Evolutionary conservation across 2,113 vertebrate genomes (phyloP).

Genomic region (Oryzias javanicus): DNA sequence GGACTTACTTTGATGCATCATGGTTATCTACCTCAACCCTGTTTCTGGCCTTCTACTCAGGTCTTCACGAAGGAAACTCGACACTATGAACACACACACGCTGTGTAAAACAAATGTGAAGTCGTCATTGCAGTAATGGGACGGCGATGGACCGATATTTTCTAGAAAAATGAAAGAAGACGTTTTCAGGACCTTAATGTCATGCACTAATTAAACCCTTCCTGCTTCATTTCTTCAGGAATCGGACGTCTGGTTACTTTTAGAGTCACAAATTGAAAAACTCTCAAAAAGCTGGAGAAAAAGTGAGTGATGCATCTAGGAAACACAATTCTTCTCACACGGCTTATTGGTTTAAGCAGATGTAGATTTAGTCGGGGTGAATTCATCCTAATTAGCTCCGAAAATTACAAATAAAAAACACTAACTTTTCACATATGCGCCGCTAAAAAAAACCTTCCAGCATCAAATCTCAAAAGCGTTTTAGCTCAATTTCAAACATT

Average conservation of each 20-base stretch:
- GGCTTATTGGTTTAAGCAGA: too few species aligned
- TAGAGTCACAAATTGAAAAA: constrained; percentile 13
- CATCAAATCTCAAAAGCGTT: too few species aligned
- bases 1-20: constrained; percentile 52
- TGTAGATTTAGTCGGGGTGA: too few species aligned
- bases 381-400: too few species aligned
- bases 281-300: too few species aligned
- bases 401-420: too few species aligned
- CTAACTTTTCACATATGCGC: too few species aligned
- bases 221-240: constrained; percentile 31
- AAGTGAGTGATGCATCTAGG: too few species aligned
- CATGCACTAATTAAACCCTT: constrained; percentile 38
- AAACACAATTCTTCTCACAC: too few species aligned
- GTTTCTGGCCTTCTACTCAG: constrained; percentile 65
- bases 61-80: constrained; percentile 55
- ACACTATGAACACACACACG: constrained; percentile 25
- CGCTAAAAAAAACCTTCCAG: too few species aligned
- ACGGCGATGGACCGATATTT: constrained; percentile 20
- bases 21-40: constrained; percentile 75
- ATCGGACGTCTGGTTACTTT: constrained; percentile 32
- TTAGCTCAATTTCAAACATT: too few species aligned
- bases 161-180: constrained; percentile 16
- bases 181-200: constrained; percentile 38
- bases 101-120: constrained; percentile 11
- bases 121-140: constrained; percentile 13